Conservation (phyloP, 2,113 vertebrate species). For the Picathartes gymnocephalus region DNA sequence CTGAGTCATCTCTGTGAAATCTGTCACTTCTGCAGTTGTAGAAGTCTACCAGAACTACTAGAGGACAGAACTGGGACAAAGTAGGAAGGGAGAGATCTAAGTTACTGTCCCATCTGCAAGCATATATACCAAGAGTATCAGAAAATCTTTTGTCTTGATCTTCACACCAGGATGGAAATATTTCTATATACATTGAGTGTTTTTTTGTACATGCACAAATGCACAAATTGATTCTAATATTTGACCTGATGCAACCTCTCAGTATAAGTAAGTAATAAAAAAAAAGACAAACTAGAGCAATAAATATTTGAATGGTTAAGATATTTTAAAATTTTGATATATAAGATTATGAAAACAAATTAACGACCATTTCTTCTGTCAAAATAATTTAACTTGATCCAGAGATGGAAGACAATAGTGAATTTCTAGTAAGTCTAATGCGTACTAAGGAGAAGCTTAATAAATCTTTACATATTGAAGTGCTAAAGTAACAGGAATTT, state of each 20-base stretch:
- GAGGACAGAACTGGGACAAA: not conserved
- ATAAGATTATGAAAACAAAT: not conserved
- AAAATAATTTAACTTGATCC: not conserved
- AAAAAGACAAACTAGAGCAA: not conserved
- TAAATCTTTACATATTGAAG: not conserved
- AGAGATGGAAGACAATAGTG: not conserved
- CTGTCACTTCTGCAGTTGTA: not conserved
- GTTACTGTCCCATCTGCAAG: not conserved
- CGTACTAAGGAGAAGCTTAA: not conserved
- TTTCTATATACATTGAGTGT: not conserved
- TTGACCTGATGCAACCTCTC: not conserved
- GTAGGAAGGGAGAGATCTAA: not conserved
- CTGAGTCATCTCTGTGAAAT: not conserved
- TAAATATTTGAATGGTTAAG: not conserved
- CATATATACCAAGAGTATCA: not conserved
- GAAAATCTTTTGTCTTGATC: not conserved
- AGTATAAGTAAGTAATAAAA: not conserved
- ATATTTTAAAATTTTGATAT: not conserved
- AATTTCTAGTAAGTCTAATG: not conserved
- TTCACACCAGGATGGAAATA: not conserved
- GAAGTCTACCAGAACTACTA: not conserved
- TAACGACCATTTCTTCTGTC: not conserved
- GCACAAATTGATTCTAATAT: not conserved
- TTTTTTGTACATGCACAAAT: not conserved
- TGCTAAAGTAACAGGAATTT: not conserved